Base-by-base conservation (phyloP, 1,140 invertebrate species). In the Yoshiicerus persimilis region DNA sequence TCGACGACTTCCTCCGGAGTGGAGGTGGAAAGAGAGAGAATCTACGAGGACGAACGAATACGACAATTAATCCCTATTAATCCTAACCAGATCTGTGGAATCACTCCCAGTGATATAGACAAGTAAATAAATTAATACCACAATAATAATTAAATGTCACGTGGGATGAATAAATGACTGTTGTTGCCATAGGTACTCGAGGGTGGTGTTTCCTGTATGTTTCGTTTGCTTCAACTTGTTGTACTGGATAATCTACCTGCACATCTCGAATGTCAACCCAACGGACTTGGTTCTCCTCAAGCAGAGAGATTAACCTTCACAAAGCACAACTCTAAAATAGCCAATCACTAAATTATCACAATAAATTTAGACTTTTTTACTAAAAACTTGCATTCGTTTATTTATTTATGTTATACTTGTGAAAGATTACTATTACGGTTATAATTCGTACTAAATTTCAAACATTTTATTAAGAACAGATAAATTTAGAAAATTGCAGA, bases 161-260 rank as follows among this genome's bases (percentile, higher is more conserved):
- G n/a, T n/a, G n/a, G n/a, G n/a, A n/a, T n/a, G n/a, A n/a, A n/a
- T n/a, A n/a, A n/a, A n/a, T n/a, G n/a, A n/a, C n/a, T n/a, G n/a
- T n/a, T n/a, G n/a, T n/a, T n/a, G n/a, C n/a, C n/a, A n/a, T n/a
- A 94, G 93, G 89, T 94, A 94, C 90, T 92, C 92, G 36, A 90
- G 93, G 80, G 92, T 93, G 47, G 93, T 94, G 8, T 94, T 94
- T 90, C 94, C 94, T 10, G 93, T 94, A 10, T 93, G 93, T 91
- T 94, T 94, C 91, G 91, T 94, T 23, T 93, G 93, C 88, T 94
- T 94, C 91, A 94, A 94, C 89, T 91, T 94, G 27, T 93, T 93
- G 92, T 94, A 94, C 90, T 94, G 94, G 94, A 93, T 94, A 77
- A 94, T 94, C 87, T 94, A 94, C 91, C 91, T 94, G 84, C 92